These are phyloP conservation scores for Acestrorhynchus altus DNA, from an alignment of 2,797 vertebrate genomes.

Conservation along the genomic window DNA sequence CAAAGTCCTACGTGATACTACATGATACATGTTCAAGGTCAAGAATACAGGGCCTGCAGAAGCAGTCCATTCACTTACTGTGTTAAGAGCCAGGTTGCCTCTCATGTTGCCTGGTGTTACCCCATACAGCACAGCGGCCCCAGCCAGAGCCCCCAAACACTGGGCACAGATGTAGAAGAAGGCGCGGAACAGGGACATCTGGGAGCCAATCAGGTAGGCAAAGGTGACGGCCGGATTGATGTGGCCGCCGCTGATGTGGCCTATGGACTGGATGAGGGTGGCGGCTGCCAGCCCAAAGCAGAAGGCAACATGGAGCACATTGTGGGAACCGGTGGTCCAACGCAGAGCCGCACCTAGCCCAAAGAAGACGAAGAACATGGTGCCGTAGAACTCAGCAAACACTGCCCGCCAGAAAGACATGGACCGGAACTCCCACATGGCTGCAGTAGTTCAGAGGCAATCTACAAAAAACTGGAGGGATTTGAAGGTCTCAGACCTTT, in stretches of 20 bases:
- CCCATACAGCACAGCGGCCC: constrained; percentile 91
- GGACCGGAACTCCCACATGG: constrained; percentile 94
- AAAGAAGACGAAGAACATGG: constrained; percentile 91
- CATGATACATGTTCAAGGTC: neutral
- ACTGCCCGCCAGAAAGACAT: constrained; percentile 96
- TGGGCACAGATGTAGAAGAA: constrained; percentile 91
- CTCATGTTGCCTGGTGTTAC: constrained; percentile 88
- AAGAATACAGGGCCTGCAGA: neutral
- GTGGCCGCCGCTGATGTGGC: constrained; percentile 93
- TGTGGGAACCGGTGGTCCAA: constrained; percentile 87
- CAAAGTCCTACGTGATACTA: neutral
- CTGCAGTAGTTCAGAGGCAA: constrained; percentile 64
- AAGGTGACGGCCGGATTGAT: constrained; percentile 95
- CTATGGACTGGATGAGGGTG: constrained; percentile 91
- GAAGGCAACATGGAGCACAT: constrained; percentile 88
- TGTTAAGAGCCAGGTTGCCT: constrained; percentile 91
- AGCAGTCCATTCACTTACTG: constrained; percentile 78
- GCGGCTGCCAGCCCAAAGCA: constrained; percentile 91
- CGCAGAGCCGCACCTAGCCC: constrained; percentile 91
- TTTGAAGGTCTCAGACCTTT: too few species aligned
- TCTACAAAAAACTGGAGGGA: constrained; percentile 63
- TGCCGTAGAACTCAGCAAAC: constrained; percentile 86
- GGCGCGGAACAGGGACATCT: constrained; percentile 92
- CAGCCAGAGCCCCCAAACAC: constrained; percentile 89
- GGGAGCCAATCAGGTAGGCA: constrained; percentile 90